Evolutionary conservation across 2,888 invertebrate species (phyloP), one percentile per base, ranked within the genome.

Genomic region (Nasonovia ribisnigri): DNA sequence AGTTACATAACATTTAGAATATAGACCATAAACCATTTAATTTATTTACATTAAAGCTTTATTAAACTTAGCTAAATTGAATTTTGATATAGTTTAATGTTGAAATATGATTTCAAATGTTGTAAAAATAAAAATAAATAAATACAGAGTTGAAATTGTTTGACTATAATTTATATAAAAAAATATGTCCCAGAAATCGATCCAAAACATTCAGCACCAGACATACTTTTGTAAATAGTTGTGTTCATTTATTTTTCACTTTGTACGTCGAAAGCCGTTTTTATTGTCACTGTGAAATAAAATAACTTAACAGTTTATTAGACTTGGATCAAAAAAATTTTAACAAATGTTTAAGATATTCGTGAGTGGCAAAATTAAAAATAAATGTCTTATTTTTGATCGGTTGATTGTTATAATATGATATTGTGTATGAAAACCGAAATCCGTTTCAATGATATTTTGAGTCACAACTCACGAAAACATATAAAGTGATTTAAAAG

Each of bases 161-260:
- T 36, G 24, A 77, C 36, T 90, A 36, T 43, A 91, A 91, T 60
- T 89, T 90, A 57, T 84, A 84, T 43, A 57, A 54, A 91, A 43
- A 91, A 84, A 84, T 88, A 89, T n/a, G 54, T 10, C 91, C 84
- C 11, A 91, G 54, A 84, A 92, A 87, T 92, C 92, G 60, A 60
- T 60, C 16, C 86, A 36, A 60, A 86, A 87, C 92, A 60, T 87
- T 92, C 86, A 92, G 84, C 54, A 43, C 84, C 91, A 91, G 91
- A 84, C 57, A 86, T 57, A 54, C 60, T 46, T 26, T 90, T 46
- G 77, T 90, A 90, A 92, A 92, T 60, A 92, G 8, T 87, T 60
- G 29, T 48, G 57, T 36, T 36, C 26, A 13, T 42, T 91, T 91
- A 51, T 54, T 91, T 60, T 54, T 84, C 48, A 48, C 48, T 77